Conservation (phyloP, 2,113 vertebrate species). For the Dermatemys mawii region DNA sequence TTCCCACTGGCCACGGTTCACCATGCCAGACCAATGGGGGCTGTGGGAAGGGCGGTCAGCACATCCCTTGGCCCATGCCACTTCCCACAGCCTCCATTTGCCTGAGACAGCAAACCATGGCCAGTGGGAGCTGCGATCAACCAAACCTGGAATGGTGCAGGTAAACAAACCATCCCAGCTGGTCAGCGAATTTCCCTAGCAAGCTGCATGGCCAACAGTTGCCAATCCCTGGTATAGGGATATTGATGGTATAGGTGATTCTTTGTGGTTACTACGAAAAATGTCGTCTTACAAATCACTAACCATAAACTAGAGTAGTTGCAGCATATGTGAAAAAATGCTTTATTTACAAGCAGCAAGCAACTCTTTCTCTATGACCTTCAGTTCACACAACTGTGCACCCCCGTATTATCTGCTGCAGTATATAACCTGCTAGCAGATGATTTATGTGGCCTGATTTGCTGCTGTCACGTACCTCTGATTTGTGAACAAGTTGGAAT, state of each 20-base stretch:
- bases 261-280: not conserved
- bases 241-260: not conserved
- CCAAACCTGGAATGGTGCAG: too few species aligned
- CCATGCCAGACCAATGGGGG: too few species aligned
- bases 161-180: too few species aligned
- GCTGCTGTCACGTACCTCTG: conserved; percentile 53
- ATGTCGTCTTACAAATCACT: fast-evolving
- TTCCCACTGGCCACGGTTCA: too few species aligned
- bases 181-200: too few species aligned
- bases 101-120: too few species aligned
- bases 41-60: too few species aligned
- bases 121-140: too few species aligned
- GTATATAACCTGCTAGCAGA: not conserved
- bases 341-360: fast-evolving
- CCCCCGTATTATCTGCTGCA: not conserved
- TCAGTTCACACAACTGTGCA: not conserved
- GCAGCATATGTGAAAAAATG: fast-evolving
- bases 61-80: too few species aligned
- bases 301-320: not conserved
- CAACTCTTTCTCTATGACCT: not conserved
- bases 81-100: too few species aligned
- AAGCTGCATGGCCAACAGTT: too few species aligned
- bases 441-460: conserved; percentile 56
- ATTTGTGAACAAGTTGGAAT: conserved; percentile 72
- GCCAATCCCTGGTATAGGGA: too few species aligned